Evolutionary conservation across 2,113 vertebrate genomes (phyloP), one percentile per base, ranked within the genome.

Genomic region (Lepisosteus osseus): DNA sequence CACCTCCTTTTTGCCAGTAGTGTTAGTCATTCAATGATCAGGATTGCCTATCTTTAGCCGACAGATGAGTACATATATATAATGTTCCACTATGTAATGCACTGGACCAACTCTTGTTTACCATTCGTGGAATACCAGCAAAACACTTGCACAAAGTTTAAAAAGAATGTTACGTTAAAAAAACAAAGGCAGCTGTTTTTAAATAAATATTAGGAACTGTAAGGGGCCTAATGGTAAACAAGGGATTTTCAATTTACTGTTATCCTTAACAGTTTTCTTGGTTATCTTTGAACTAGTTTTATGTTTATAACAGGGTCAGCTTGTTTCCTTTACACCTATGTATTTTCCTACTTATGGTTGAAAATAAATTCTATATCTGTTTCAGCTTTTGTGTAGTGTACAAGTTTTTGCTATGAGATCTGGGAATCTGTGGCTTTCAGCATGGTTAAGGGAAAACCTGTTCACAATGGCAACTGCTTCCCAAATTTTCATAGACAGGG

Each of bases 331-430:
- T 95, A 95, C 90, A 90, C 94, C 87, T 90, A 94, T 98, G 95
- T 97, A 97, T 97, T 98, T 98, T 98, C 95, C 95, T 98, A 98
- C 95, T 96, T 94, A 95, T 96, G 95, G 95, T 95, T 95, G 90
- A 95, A 92, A 96, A 97, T 97, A 96, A 97, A 97, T 96, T 95
- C 93, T 95, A 88, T 95, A 95, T 95, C 93, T 95, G 94, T 95
- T 97, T 94, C 88, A 93, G 91, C 81, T 83, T 88, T 88, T 86
- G 90, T 92, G 91, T 94, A 87, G 91, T 94, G 87, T 94, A 90
- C 82, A 93, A 95, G 88, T 91, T 86, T 41, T 63, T 17, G 80
- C 85, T 70, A 68, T 81, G 76, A 71, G 47, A 9, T 5, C 47
- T 51, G 47, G 47, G 47, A 51, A 51, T 51, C 47, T 29, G 17